A percentile compares a stretch with the other conserved stretches of the same genome.
These are phyloP conservation scores for Cryptocheilus praepositus DNA, from an alignment of 2,888 invertebrate genomes.

Conservation along the genomic window DNA sequence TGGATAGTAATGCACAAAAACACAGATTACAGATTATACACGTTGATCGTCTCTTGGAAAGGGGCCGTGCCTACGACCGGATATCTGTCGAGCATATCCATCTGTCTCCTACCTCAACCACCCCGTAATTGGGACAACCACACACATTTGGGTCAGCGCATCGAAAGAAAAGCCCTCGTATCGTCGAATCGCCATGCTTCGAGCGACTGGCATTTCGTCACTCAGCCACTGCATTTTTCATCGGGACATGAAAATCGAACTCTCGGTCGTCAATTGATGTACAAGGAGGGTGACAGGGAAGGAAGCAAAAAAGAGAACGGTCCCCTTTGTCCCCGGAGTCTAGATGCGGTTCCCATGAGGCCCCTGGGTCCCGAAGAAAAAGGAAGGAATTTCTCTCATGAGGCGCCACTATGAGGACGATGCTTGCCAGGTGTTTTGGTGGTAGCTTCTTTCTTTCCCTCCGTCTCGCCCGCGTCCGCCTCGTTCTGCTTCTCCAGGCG, in stretches of 20 bases:
- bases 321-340: slow-evolving; percentile 32
- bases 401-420: slow-evolving; percentile 62
- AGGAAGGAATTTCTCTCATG: slow-evolving; percentile 46
- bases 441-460: slow-evolving; percentile 35
- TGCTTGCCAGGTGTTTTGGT: slow-evolving; percentile 66
- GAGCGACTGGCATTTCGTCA: background rate
- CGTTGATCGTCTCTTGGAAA: too few species aligned
- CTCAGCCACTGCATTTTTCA: background rate
- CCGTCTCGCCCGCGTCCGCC: slow-evolving; percentile 11
- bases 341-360: slow-evolving; percentile 60
- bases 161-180: too few species aligned
- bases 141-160: too few species aligned
- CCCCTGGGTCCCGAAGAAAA: slow-evolving; percentile 30
- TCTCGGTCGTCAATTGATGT: slow-evolving; percentile 32
- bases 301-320: slow-evolving; percentile 31
- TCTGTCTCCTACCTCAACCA: too few species aligned
- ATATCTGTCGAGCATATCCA: too few species aligned
- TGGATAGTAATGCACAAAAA: too few species aligned
- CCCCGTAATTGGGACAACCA: too few species aligned
- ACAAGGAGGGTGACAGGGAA: background rate
- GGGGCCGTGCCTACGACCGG: too few species aligned
- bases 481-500: slow-evolving; percentile 4
- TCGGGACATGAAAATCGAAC: too few species aligned
- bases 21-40: too few species aligned
- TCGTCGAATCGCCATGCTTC: too few species aligned